Conservation (phyloP, 2,113 vertebrate species). For the Nannobrachium achirus region DNA sequence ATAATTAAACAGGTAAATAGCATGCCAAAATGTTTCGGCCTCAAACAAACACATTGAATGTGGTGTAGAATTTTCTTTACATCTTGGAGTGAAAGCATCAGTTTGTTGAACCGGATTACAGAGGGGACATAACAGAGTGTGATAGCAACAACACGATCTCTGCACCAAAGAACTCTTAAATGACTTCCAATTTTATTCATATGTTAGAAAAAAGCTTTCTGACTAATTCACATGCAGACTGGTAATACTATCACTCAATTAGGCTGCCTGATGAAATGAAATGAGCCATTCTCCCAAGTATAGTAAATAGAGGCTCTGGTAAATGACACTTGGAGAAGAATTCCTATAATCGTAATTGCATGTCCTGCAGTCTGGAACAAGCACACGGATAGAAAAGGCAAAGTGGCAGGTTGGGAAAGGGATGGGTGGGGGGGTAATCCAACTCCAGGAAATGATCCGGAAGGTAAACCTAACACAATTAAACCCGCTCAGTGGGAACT, state of each 20-base stretch:
- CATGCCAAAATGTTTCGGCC: no score
- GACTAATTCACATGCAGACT: slow-evolving; percentile 57
- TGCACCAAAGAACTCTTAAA: slow-evolving; percentile 45
- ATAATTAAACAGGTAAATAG: no score
- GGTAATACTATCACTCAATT: slow-evolving; percentile 74
- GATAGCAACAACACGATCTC: slow-evolving; percentile 47
- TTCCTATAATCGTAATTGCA: slow-evolving; percentile 66
- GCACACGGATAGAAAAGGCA: slow-evolving; percentile 34
- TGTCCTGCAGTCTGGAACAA: slow-evolving; percentile 36
- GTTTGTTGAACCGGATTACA: slow-evolving; percentile 18
- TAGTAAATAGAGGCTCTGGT: slow-evolving; percentile 61
- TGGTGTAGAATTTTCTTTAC: no score
- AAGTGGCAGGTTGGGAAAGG: not conserved
- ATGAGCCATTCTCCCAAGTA: slow-evolving; percentile 72
- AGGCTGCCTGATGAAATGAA: slow-evolving; percentile 74
- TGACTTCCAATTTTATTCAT: slow-evolving; percentile 65
- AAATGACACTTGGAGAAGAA: slow-evolving; percentile 69
- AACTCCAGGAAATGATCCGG: no score
- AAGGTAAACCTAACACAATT: no score
- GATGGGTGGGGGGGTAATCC: no score
- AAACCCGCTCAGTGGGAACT: no score
- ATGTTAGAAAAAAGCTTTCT: slow-evolving; percentile 55
- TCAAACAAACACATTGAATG: no score
- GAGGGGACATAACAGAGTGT: slow-evolving; percentile 30
- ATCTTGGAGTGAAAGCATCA: no score